Evolutionary conservation across 2,113 vertebrate genomes (phyloP).

Genomic region (Mesoclemmys tuberculata): DNA sequence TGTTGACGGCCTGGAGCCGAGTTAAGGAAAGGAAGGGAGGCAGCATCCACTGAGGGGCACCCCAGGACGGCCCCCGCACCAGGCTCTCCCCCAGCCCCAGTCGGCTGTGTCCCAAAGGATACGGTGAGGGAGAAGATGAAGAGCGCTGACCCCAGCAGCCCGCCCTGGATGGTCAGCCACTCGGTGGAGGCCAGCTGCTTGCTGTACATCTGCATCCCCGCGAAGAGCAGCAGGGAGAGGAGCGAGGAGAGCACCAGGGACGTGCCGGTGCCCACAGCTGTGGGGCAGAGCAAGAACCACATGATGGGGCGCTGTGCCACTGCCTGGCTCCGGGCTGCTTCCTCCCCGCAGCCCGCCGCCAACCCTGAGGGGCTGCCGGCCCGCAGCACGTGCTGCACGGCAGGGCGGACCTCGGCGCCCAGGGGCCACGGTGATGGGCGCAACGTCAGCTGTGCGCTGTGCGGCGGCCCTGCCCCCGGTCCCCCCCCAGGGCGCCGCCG

Average conservation of each 20-base stretch:
- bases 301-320: rapidly evolving
- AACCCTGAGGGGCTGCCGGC: background rate
- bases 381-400: background rate
- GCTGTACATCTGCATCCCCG: slow-evolving; percentile 98
- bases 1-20: slow-evolving; percentile 90
- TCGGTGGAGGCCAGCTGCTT: slow-evolving; percentile 92
- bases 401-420: background rate
- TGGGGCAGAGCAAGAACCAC: background rate
- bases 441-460: no score
- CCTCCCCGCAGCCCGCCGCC: background rate
- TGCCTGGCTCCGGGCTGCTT: no score
- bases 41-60: no score
- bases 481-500: background rate
- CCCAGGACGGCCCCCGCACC: background rate
- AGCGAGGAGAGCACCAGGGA: slow-evolving; percentile 92
- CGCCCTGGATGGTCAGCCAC: slow-evolving; percentile 95
- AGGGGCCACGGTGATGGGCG: background rate
- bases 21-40: slow-evolving; percentile 73
- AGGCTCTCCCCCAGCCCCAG: no score
- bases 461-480: background rate
- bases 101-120: slow-evolving; percentile 78
- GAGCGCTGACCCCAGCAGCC: slow-evolving; percentile 91
- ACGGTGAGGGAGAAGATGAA: slow-evolving; percentile 97
- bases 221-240: slow-evolving; percentile 93
- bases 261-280: slow-evolving; percentile 91